Base-by-base conservation (phyloP, 2,888 invertebrate species). In the Phalangium opilio region DNA sequence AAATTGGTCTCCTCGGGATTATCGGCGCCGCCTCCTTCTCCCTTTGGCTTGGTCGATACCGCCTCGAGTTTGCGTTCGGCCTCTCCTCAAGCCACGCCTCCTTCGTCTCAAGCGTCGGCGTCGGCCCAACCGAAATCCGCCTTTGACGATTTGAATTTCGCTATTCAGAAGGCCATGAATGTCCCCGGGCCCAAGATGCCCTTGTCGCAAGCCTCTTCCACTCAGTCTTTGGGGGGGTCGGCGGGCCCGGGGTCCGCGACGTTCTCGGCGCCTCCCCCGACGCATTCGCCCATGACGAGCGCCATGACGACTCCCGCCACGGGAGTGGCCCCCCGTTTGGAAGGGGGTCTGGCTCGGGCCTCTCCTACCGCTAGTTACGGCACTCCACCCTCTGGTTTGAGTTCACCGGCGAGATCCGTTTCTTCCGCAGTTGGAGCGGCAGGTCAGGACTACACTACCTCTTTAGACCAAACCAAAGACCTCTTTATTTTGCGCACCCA, bases 11-110 rank as follows among this genome's bases (percentile, higher is more conserved):
- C 12, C 14, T 18, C 38, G 10, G 38, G 15, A n/a, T 18, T 18
- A 38, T 17, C 38, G n/a, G 53, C 53, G 27, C 53, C 53, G 2
- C 53, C 53, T n/a, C 53, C 53, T 3, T 53, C 53, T n/a, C 53
- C 53, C 2, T 53, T 53, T 43, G 53, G 53, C 8, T 47, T 50
- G 1, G 35, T 50, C 2, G 53, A 53, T 14, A 41, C 51, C 1
- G 15, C 12, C 18, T 10, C 12, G 2, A 14, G 10, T 17, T 14
- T 12, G 15, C 15, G 38, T 14, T 18, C 10, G 12, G 15, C 38
- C 10, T 14, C 45, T 40, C 15, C 21, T 14, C 8, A 14, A 10
- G 45, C 49, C 15, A 17, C 46, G 21, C 47, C 53, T 46, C 42
- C 41, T 2, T 27, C 18, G 2, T 41, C 33, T 7, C 47, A 35